phyloP scores from a whole-genome alignment of 2,888 invertebrate species.

The Drosophila hamatofila region DNA sequence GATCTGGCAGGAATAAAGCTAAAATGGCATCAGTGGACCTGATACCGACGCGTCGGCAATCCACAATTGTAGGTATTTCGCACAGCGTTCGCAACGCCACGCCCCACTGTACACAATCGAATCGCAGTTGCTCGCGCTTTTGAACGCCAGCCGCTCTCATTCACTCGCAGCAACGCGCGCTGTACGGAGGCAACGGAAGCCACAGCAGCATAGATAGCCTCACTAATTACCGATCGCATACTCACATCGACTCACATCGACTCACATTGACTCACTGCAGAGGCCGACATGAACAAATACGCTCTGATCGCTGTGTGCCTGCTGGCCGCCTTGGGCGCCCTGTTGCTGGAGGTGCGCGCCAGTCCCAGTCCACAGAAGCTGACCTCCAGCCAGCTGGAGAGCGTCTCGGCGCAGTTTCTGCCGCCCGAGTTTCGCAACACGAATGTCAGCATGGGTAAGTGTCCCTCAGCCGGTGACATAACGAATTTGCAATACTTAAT shows the following conservation, averaged over 20 bases:
- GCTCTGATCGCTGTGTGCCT: conserved; percentile 56
- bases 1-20: too few relatives aligned
- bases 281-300: conserved; percentile 61
- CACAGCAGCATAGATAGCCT: conserved; percentile 10
- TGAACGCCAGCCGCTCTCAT: conserved; percentile 34
- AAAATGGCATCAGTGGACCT: too few relatives aligned
- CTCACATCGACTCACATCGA: conserved; percentile 9
- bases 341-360: conserved; percentile 62
- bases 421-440: conserved; percentile 78
- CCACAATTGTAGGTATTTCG: neutral
- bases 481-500: neutral
- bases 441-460: conserved; percentile 78
- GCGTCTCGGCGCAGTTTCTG: conserved; percentile 75
- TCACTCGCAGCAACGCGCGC: conserved; percentile 41
- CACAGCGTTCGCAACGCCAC: conserved; percentile 1
- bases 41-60: too few relatives aligned
- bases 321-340: conserved; percentile 54
- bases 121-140: conserved; percentile 26
- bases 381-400: conserved; percentile 65
- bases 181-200: conserved; percentile 37
- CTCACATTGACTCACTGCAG: neutral
- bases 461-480: conserved; percentile 11
- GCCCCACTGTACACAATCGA: conserved; percentile 33
- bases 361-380: conserved; percentile 40
- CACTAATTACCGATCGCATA: conserved; percentile 15